Conservation (phyloP, 2,113 vertebrate genomes). For the Heteronetta atricapilla region DNA sequence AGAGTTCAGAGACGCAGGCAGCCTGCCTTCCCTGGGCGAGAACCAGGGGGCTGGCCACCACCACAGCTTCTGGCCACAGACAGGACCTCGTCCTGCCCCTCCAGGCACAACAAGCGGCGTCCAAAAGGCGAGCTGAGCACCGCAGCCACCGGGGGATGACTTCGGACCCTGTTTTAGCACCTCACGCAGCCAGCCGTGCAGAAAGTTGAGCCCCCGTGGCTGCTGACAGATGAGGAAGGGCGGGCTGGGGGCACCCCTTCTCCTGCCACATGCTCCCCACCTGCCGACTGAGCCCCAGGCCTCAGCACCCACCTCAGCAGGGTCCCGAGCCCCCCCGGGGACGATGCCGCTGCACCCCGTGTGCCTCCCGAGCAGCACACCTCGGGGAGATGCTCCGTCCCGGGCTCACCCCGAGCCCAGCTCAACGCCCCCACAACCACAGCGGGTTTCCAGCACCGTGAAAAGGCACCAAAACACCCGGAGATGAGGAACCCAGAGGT, state of each 20-base stretch:
- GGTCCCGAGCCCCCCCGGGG: neutral
- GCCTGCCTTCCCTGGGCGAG: rapidly evolving
- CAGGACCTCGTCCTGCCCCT: neutral
- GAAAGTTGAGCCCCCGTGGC: neutral
- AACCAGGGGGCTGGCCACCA: neutral
- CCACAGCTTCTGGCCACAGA: neutral
- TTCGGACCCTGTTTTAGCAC: neutral
- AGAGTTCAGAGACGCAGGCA: neutral
- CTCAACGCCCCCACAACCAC: too few relatives aligned
- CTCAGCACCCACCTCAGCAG: neutral
- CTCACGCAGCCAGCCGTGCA: rapidly evolving
- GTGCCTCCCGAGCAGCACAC: neutral
- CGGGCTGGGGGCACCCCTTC: neutral
- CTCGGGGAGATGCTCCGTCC: neutral
- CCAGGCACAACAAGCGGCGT: rapidly evolving
- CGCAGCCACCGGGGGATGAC: rapidly evolving
- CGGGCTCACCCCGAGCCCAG: neutral
- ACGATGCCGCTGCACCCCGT: neutral
- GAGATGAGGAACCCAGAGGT: too few relatives aligned
- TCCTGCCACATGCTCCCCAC: neutral
- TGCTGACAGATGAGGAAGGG: rapidly evolving
- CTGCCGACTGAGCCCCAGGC: neutral
- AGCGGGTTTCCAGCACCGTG: too few relatives aligned
- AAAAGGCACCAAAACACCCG: neutral
- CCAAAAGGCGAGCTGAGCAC: neutral